Base-by-base conservation (phyloP, 2,113 vertebrate genomes). In the Aspidoscelis tigris region DNA sequence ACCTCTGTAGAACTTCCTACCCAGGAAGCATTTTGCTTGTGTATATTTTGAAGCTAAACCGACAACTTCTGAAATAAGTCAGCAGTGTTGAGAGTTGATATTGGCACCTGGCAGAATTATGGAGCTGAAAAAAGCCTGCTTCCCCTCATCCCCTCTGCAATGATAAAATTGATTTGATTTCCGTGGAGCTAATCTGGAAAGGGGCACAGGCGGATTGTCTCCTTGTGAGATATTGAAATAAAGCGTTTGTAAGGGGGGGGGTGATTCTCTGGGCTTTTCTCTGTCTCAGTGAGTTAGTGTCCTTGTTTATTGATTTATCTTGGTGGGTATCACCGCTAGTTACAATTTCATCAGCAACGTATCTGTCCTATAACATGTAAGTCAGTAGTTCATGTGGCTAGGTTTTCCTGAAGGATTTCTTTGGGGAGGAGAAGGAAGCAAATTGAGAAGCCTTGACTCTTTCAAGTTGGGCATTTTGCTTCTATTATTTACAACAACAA, bases 371-470 rank as follows among this genome's bases (percentile, higher is more conserved):
- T 50, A 41, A 88, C 88, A 14, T 83, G 64, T 1, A 61, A 83
- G 81, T 87, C 87, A 84, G 66, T 20, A 20, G 82, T 80, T 72
- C 84, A 81, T 88, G 41, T 84, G 85, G 87, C 89, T 72, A 87
- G 78, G 85, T 39, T 78, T 90, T 21, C 0, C 50, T 12, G 12
- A 39, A 1, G 74, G 78, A 58, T 90, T 88, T 92, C 89, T 61
- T 55, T 55, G 14, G 55, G 14, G 58, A 16, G 12, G 58, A 16
- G 47, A 50, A 6, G 88, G 87, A 71, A 41, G 33, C 55, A 47
- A 77, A 88, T 92, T 89, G 87, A 78, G 69, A 21, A 81, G 89
- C 2, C 82, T 1, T 88, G 87, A 26, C 76, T 87, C 90, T 93
- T 87, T 75, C 78, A 79, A 87, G 10, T 24, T 24, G 21, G 89